These are phyloP conservation scores for Idaea biselata DNA, from an alignment of 2,888 invertebrate genomes.

Conservation along the genomic window DNA sequence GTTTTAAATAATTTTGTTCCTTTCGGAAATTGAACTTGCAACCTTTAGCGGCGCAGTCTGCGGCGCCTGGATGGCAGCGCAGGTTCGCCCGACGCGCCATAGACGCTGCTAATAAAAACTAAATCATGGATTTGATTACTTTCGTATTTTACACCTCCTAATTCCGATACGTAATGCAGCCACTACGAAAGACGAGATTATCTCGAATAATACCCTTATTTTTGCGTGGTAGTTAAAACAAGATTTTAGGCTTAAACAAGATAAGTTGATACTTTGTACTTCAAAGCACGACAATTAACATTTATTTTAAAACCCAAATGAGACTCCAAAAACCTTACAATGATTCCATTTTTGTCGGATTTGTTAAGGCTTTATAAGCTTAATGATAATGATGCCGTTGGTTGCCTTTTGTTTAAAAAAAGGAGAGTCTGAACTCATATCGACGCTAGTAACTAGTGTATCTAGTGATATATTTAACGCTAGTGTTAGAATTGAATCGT, in stretches of 20 bases:
- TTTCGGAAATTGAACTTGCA: no score
- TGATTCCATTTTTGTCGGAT: conserved; percentile 19
- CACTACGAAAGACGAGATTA: no score
- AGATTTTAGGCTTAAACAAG: neutral
- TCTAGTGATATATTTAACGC: no score
- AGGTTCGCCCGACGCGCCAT: no score
- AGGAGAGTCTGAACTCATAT: neutral
- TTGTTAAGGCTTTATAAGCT: conserved; percentile 16
- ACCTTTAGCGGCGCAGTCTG: no score
- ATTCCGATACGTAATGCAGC: no score
- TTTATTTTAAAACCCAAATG: neutral
- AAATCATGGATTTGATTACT: no score
- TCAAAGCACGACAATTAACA: neutral
- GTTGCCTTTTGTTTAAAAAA: neutral
- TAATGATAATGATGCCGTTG: neutral
- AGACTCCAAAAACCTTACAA: conserved; percentile 7
- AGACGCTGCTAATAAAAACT: no score
- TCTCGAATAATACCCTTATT: neutral
- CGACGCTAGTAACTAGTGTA: neutral
- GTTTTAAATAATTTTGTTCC: no score
- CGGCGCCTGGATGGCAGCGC: no score
- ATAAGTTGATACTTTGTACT: neutral
- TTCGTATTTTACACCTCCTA: no score
- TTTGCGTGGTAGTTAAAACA: neutral
- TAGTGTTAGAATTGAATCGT: neutral